Conservation (phyloP, 2,888 invertebrate genomes). For the Periphyllus acericola region DNA sequence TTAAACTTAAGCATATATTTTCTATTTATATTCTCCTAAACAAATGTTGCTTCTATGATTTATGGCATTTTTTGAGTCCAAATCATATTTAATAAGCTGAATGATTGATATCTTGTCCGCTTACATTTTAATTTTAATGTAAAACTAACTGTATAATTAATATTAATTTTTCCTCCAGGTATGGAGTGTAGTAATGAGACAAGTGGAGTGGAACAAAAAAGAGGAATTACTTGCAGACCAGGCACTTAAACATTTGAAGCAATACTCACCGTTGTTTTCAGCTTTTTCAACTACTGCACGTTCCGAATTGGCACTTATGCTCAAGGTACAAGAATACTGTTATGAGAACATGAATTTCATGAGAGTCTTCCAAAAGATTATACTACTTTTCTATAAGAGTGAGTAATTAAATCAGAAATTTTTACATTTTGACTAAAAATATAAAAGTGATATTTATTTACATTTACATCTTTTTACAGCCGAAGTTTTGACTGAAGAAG, state of each 20-base stretch:
- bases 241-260: slow-evolving; percentile 88
- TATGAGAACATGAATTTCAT: slow-evolving; percentile 99
- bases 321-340: slow-evolving; percentile 96
- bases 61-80: not conserved
- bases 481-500: slow-evolving; percentile 94
- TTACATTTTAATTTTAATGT: too few relatives aligned
- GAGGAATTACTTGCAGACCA: slow-evolving; percentile 96
- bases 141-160: not conserved
- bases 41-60: not conserved
- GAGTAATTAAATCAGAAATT: slow-evolving; percentile 65
- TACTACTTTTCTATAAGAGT: slow-evolving; percentile 96
- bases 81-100: not conserved
- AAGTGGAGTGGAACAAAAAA: slow-evolving; percentile 98
- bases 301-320: slow-evolving; percentile 87
- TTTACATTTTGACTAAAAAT: not conserved
- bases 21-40: not conserved
- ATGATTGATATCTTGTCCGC: not conserved
- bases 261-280: slow-evolving; percentile 85
- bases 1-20: not conserved
- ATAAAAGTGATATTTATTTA: not conserved
- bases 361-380: slow-evolving; percentile 97
- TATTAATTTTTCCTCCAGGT: slow-evolving; percentile 71
- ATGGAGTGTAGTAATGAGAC: slow-evolving; percentile 94
- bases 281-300: slow-evolving; percentile 87
- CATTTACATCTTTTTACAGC: slow-evolving; percentile 69